Evolutionary conservation across 35 echinoderm and acorn worm genomes (phyloP).

Genomic region (Anneissia japonica): DNA sequence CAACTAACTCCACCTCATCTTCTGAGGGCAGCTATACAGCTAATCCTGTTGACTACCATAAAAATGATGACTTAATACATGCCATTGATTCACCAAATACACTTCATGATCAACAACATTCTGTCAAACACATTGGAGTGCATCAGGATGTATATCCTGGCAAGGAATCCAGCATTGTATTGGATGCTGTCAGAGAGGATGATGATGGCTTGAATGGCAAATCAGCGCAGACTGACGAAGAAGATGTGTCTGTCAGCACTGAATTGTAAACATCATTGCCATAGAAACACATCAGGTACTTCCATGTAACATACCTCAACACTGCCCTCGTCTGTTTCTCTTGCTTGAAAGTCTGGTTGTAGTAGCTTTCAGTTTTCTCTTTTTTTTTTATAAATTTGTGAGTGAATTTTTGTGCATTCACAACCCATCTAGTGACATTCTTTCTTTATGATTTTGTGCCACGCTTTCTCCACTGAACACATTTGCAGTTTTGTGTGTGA

Average conservation of each 20-base stretch:
- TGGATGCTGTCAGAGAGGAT: neutral
- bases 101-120: neutral
- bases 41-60: neutral
- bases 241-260: neutral
- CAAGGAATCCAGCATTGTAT: too few relatives aligned
- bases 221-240: neutral
- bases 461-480: too few relatives aligned
- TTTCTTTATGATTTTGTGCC: too few relatives aligned
- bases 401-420: too few relatives aligned
- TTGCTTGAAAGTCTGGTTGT: neutral
- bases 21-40: neutral
- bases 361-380: neutral
- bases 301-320: neutral
- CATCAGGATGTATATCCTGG: neutral
- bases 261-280: neutral
- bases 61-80: neutral
- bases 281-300: neutral
- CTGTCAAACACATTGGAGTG: neutral
- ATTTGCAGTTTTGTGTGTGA: too few relatives aligned
- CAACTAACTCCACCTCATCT: neutral
- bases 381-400: neutral
- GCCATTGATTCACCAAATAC: neutral
- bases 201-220: neutral
- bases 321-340: neutral
- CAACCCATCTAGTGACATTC: too few relatives aligned